Percentiles rank a stretch among this genome's conserved stretches.
Conservation (phyloP, 2,113 vertebrate genomes). For the Mixornis gularis region DNA sequence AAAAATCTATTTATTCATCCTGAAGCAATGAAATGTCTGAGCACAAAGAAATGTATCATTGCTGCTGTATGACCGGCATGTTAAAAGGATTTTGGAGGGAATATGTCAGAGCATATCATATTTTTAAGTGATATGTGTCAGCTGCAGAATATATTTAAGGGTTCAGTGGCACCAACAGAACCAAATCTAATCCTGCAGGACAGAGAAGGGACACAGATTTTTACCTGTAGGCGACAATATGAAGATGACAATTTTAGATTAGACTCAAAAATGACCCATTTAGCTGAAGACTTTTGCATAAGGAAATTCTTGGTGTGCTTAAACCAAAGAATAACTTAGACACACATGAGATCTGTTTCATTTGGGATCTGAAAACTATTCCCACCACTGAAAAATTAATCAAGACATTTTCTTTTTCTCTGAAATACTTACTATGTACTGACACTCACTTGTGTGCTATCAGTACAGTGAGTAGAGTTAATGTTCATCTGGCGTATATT, state of each 20-base stretch:
- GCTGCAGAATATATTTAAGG: conserved; percentile 22
- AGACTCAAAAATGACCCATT: background rate
- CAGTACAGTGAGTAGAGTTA: background rate
- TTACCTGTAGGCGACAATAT: conserved; percentile 3
- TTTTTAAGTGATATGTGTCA: conserved; percentile 38
- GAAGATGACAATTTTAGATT: background rate
- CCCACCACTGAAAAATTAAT: background rate
- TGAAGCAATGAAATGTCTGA: background rate
- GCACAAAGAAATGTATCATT: background rate
- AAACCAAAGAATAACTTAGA: background rate
- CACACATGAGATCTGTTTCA: background rate
- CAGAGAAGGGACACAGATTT: conserved; percentile 17
- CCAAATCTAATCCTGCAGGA: conserved; percentile 1
- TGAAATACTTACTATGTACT: background rate
- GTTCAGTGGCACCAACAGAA: conserved; percentile 15
- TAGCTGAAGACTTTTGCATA: background rate
- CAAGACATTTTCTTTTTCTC: background rate
- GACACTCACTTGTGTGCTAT: background rate
- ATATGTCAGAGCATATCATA: conserved; percentile 17
- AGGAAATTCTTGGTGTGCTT: background rate
- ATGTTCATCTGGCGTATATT: background rate
- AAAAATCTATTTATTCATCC: background rate
- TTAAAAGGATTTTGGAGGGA: conserved; percentile 9
- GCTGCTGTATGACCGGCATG: background rate
- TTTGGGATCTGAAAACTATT: background rate